Evolutionary conservation across 2,113 vertebrate genomes (phyloP).

Genomic region (Nerophis lumbriciformis): DNA sequence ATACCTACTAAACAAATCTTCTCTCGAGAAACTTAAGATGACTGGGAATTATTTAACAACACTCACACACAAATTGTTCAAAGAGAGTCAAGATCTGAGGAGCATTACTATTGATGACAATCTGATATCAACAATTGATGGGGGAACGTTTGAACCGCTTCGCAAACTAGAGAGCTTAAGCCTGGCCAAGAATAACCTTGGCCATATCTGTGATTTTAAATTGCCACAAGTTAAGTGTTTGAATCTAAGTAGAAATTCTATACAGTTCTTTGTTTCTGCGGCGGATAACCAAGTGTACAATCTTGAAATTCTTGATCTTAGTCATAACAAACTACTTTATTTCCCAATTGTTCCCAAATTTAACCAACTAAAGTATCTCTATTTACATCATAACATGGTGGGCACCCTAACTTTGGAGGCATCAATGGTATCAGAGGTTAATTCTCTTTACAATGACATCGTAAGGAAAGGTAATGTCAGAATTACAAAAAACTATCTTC

Average conservation of each 20-base stretch:
- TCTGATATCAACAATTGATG: constrained; percentile 68
- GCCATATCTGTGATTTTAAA: constrained; percentile 72
- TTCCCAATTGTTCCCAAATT: constrained; percentile 70
- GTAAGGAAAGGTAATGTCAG: constrained; percentile 11
- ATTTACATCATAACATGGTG: constrained; percentile 75
- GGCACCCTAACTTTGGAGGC: constrained; percentile 47
- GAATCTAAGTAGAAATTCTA: constrained; percentile 73
- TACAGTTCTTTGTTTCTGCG: constrained; percentile 64
- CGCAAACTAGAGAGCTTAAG: constrained; percentile 61
- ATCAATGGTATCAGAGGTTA: constrained; percentile 38
- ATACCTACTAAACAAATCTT: constrained; percentile 67
- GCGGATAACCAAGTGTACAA: constrained; percentile 48
- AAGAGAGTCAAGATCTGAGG: constrained; percentile 44
- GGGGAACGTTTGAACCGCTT: constrained; percentile 70
- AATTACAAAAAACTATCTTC: constrained; percentile 41
- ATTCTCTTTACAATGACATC: constrained; percentile 57
- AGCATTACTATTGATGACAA: constrained; percentile 69
- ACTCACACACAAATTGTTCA: constrained; percentile 63
- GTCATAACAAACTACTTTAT: constrained; percentile 72
- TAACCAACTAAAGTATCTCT: constrained; percentile 62
- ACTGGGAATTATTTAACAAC: constrained; percentile 64
- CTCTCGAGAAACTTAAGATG: constrained; percentile 67
- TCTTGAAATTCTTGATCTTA: constrained; percentile 73
- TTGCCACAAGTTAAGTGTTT: constrained; percentile 67
- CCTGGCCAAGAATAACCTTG: constrained; percentile 72